Conservation (phyloP, 2,797 vertebrate species). For the Hydrocynus forskahlii region DNA sequence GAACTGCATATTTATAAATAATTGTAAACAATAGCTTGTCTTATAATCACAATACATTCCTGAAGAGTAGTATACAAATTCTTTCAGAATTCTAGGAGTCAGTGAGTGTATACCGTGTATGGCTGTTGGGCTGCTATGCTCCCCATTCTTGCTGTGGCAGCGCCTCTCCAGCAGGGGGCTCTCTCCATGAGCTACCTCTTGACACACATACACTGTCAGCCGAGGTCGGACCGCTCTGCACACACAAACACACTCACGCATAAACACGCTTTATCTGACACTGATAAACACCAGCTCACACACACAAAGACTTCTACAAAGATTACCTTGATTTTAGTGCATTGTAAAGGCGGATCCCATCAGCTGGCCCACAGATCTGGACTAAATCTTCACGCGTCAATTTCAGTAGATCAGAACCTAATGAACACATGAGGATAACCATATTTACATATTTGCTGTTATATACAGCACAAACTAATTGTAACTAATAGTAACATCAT, state of each 20-base stretch:
- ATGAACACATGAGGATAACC: conserved; percentile 27
- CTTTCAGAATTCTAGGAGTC: neutral
- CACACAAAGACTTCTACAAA: neutral
- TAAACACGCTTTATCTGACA: neutral
- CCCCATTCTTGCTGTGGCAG: conserved; percentile 79
- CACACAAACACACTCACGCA: conserved; percentile 40
- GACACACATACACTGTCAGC: conserved; percentile 92
- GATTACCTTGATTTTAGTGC: conserved; percentile 92
- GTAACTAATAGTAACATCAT: neutral
- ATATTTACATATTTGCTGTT: no score
- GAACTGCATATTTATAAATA: no score
- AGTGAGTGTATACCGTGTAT: conserved; percentile 79
- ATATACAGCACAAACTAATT: neutral
- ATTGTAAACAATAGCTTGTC: no score
- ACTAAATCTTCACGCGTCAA: conserved; percentile 94
- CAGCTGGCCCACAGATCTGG: conserved; percentile 95
- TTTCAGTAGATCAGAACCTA: conserved; percentile 95
- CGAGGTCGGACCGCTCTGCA: conserved; percentile 90
- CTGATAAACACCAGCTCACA: neutral
- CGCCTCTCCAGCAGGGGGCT: conserved; percentile 82
- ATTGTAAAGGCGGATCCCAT: conserved; percentile 96
- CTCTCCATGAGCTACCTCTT: conserved; percentile 78
- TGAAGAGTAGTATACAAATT: neutral
- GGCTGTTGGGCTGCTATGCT: conserved; percentile 80
- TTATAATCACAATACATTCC: neutral